Evolutionary conservation across 2,888 invertebrate species (phyloP).

Genomic region (Orthosia incerta): DNA sequence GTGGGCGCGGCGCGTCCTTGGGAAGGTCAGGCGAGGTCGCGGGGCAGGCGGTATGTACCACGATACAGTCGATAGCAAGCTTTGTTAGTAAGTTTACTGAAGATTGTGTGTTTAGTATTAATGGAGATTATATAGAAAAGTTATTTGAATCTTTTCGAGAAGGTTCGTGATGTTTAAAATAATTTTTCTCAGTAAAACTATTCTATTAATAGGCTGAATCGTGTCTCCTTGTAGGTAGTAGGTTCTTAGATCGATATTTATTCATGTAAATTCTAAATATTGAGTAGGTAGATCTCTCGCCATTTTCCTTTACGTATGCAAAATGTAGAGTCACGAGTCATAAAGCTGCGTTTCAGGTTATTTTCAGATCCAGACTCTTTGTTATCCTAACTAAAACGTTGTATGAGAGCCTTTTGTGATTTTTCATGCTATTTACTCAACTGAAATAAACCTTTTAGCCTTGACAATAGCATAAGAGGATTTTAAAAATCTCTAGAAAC

Average conservation of each 20-base stretch:
- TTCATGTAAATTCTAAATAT: no score
- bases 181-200: background rate
- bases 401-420: background rate
- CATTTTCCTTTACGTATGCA: slow-evolving; percentile 12
- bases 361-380: background rate
- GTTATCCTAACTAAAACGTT: slow-evolving; percentile 5
- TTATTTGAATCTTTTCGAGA: background rate
- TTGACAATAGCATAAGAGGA: background rate
- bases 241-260: background rate
- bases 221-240: background rate
- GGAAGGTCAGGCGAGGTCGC: slow-evolving; percentile 71
- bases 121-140: background rate
- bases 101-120: slow-evolving; percentile 10
- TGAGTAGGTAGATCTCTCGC: background rate
- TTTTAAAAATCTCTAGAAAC: background rate
- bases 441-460: slow-evolving; percentile 1
- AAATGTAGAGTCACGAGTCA: slow-evolving; percentile 7
- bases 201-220: background rate
- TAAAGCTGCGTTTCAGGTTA: background rate
- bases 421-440: background rate
- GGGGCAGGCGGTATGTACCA: slow-evolving; percentile 49
- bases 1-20: slow-evolving; percentile 85
- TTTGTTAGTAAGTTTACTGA: slow-evolving; percentile 33
- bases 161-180: no score
- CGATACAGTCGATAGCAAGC: slow-evolving; percentile 22